phyloP scores from a whole-genome alignment of 2,113 vertebrate genomes.

The Syngnathus typhle region DNA sequence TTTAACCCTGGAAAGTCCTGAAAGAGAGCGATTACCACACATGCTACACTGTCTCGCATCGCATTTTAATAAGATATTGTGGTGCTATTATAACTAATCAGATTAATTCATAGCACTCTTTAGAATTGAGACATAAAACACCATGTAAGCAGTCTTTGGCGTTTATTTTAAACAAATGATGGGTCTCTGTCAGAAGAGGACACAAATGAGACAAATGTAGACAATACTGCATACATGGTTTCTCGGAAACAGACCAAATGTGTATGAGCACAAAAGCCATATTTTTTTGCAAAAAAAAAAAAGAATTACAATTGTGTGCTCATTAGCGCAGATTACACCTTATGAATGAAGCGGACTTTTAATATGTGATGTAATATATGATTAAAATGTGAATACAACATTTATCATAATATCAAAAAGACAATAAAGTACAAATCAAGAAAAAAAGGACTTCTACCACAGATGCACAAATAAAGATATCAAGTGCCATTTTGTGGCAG shows the following conservation, averaged over 20 bases:
- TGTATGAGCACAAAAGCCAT: not conserved
- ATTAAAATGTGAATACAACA: constrained; percentile 6
- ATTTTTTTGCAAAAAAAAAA: not conserved
- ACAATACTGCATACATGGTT: constrained; percentile 5
- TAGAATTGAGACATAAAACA: constrained; percentile 42
- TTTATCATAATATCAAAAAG: not conserved
- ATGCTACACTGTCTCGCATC: not conserved
- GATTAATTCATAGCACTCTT: not conserved
- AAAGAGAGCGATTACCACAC: constrained; percentile 29
- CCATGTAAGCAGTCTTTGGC: constrained; percentile 31
- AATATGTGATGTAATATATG: not conserved
- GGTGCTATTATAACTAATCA: not conserved
- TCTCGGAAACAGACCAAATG: not conserved
- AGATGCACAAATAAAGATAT: not conserved
- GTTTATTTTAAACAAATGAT: constrained; percentile 58
- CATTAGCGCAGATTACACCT: not conserved
- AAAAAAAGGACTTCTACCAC: not conserved
- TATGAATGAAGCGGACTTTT: not conserved
- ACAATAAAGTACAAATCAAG: not conserved
- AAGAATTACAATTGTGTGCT: no score
- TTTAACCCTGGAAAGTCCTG: constrained; percentile 46
- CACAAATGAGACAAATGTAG: constrained; percentile 15
- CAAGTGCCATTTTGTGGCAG: not conserved
- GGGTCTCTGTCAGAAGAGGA: constrained; percentile 35
- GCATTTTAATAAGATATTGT: no score